phyloP scores from a whole-genome alignment of 2,113 vertebrate species.

The Chlamydotis undulata region DNA sequence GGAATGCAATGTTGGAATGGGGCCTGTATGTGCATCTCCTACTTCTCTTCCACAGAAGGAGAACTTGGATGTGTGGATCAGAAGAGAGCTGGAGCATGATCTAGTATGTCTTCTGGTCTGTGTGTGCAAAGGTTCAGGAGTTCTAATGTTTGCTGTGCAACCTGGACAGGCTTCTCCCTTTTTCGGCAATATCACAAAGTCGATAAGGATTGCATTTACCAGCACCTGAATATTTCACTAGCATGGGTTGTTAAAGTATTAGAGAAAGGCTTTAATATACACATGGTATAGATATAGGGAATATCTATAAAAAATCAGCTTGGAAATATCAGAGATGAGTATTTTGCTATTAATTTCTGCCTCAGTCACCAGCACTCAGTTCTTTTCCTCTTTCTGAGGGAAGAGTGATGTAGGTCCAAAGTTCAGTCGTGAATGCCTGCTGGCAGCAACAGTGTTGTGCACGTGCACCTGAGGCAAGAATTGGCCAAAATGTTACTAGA shows the following conservation, averaged over 20 bases:
- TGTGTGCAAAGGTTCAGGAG: rapidly evolving
- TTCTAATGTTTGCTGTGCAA: not conserved
- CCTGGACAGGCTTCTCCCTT: not conserved
- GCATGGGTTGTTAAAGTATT: not conserved
- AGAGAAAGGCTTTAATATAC: not conserved
- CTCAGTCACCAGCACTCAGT: not conserved
- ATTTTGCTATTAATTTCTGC: not conserved
- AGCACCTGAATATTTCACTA: not conserved
- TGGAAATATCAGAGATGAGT: not conserved
- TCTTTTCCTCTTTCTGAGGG: not conserved
- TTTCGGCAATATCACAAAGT: not conserved
- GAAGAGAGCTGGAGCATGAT: not conserved
- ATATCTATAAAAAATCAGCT: not conserved
- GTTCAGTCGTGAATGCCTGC: rapidly evolving
- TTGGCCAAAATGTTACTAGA: not conserved
- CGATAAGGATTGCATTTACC: not conserved
- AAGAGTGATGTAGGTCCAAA: not conserved
- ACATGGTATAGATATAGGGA: not conserved
- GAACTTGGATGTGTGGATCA: not conserved
- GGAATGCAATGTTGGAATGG: not conserved
- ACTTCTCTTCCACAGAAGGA: not conserved
- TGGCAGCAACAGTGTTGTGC: not conserved
- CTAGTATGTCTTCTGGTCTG: not conserved
- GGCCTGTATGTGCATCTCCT: not conserved
- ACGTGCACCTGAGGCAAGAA: not conserved